These are phyloP conservation scores for Apodemia mormo DNA, from an alignment of 2,888 invertebrate species.

Conservation along the genomic window DNA sequence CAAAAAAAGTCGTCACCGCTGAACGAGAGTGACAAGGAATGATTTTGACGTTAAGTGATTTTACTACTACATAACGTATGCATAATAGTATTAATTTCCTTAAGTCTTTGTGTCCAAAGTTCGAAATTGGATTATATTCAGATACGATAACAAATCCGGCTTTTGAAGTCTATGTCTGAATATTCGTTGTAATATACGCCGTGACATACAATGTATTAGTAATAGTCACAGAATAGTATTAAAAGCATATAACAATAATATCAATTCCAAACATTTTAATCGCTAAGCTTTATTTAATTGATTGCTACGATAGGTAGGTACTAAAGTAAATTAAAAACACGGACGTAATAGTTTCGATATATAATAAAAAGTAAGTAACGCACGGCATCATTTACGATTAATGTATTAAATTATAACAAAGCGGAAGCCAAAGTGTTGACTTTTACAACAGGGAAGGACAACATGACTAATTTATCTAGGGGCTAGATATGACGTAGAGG, in stretches of 20 bases:
- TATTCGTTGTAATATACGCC: background rate
- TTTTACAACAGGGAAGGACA: constrained; percentile 49
- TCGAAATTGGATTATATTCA: background rate
- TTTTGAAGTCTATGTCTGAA: background rate
- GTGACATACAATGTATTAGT: background rate
- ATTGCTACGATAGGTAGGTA: background rate
- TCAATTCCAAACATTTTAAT: background rate
- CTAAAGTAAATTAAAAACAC: background rate
- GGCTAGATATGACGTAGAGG: constrained; percentile 52
- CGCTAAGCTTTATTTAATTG: background rate
- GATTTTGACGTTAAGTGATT: too few relatives aligned
- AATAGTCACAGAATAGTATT: background rate
- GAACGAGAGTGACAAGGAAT: too few relatives aligned
- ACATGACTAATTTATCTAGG: constrained; percentile 45
- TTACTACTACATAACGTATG: too few relatives aligned
- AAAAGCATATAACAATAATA: background rate
- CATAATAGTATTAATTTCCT: background rate
- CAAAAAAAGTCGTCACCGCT: too few relatives aligned
- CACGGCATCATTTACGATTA: constrained; percentile 1
- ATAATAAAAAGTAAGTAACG: background rate
- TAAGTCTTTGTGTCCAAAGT: background rate
- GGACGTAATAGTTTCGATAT: background rate
- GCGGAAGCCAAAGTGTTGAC: constrained; percentile 40
- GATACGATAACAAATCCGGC: background rate
- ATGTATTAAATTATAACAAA: constrained; percentile 25